These are phyloP conservation scores for Liasis olivaceus DNA, from an alignment of 2,797 vertebrate species.

Conservation along the genomic window DNA sequence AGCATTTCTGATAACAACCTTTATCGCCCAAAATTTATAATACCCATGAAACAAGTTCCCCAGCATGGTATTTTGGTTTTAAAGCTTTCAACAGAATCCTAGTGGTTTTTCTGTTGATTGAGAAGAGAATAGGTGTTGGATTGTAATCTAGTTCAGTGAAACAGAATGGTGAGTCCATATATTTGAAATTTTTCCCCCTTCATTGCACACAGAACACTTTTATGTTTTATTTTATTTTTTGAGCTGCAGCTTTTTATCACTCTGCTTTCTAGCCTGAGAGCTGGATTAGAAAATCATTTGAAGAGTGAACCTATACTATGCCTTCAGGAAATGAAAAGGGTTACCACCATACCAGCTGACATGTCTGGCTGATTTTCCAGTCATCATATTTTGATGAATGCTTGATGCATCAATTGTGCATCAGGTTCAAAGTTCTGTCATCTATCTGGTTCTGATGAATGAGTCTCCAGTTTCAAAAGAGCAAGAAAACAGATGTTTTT, in stretches of 20 bases:
- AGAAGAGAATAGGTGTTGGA: not conserved
- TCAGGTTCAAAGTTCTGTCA: not conserved
- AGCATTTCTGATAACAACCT: not conserved
- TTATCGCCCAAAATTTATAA: slow-evolving; percentile 25
- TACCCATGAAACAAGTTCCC: not conserved
- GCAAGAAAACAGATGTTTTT: not conserved
- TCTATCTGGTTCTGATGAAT: not conserved
- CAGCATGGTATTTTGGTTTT: not conserved
- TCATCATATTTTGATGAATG: not conserved
- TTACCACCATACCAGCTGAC: not conserved
- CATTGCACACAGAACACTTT: not conserved
- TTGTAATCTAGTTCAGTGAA: slow-evolving; percentile 18
- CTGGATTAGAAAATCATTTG: not conserved
- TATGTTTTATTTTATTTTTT: not conserved
- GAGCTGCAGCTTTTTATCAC: slow-evolving; percentile 5
- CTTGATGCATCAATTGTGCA: not conserved
- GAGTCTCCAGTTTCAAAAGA: not conserved
- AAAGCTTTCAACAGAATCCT: slow-evolving; percentile 32
- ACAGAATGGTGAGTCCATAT: slow-evolving; percentile 13
- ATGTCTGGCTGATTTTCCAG: not conserved
- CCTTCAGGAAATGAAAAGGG: not conserved
- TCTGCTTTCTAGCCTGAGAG: not conserved
- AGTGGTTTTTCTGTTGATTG: slow-evolving; percentile 30
- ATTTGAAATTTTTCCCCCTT: not conserved
- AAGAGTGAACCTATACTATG: not conserved